Conservation (phyloP, 2,888 invertebrate species). For the Chirona hameri region DNA sequence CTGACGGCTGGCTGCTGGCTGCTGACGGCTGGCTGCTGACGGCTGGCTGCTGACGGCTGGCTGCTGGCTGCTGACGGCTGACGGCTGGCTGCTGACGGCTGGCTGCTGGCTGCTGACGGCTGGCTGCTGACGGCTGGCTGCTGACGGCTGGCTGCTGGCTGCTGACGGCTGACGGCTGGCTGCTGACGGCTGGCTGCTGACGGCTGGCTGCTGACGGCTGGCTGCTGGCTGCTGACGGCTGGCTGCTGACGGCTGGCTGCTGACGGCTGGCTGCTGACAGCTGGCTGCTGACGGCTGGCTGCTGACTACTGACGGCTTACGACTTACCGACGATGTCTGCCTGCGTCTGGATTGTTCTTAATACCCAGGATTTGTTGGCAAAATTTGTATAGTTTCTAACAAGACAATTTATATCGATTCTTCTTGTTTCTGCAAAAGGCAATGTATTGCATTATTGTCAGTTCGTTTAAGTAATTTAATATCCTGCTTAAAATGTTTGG, state of each 20-base stretch:
- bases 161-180: conserved; percentile 36
- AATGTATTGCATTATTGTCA: no score
- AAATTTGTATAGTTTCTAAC: no score
- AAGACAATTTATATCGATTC: no score
- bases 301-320: conserved; percentile 38
- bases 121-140: conserved; percentile 36
- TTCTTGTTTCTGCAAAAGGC: no score
- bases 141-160: conserved; percentile 51
- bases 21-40: conserved; percentile 38
- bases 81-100: conserved; percentile 37
- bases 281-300: conserved; percentile 45
- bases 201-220: conserved; percentile 36
- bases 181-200: conserved; percentile 51
- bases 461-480: no score
- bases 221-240: conserved; percentile 55
- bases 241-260: conserved; percentile 39
- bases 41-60: conserved; percentile 32
- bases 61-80: conserved; percentile 46
- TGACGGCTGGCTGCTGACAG: conserved; percentile 47
- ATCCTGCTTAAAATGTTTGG: no score
- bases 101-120: conserved; percentile 46
- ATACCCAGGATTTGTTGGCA: no score
- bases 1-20: conserved; percentile 46
- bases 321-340: no score
- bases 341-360: no score